Percentiles rank a stretch among this genome's conserved stretches.
Evolutionary conservation across 2,113 vertebrate genomes (phyloP).

Genomic region (Nothoprocta perdicaria): DNA sequence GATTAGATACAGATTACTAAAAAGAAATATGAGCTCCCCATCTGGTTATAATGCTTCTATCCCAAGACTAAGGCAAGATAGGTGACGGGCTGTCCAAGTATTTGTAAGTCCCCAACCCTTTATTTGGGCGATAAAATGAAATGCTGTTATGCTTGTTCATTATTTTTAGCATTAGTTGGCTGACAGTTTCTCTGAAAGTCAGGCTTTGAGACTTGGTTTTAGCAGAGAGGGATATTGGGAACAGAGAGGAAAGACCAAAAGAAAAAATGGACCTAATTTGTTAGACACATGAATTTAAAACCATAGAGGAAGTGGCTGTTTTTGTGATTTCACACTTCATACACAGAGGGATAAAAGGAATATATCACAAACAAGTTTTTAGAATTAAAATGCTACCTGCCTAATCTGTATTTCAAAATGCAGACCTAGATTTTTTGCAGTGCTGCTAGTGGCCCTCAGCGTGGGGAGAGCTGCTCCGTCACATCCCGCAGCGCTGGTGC

Average conservation of each 20-base stretch:
- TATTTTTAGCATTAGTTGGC: background rate
- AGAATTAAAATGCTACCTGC: background rate
- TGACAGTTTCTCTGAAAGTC: background rate
- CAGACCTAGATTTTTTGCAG: background rate
- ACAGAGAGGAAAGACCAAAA: background rate
- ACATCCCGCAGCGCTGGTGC: accelerated
- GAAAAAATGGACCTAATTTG: background rate
- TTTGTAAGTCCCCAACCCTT: background rate
- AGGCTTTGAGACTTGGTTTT: background rate
- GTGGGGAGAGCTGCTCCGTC: background rate
- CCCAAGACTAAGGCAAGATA: background rate
- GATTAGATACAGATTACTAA: background rate
- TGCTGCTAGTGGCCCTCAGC: background rate
- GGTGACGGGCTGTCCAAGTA: background rate
- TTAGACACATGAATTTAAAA: background rate
- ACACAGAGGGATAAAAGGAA: background rate
- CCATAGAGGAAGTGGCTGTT: background rate
- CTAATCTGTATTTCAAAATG: background rate
- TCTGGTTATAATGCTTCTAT: background rate
- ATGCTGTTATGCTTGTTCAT: background rate
- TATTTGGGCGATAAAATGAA: conserved; percentile 9
- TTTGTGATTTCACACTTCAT: background rate
- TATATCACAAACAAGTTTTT: background rate
- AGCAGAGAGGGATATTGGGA: background rate
- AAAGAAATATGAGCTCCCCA: background rate